Base-by-base conservation (phyloP, 2,113 vertebrate species). In the Pterophyllum scalare region DNA sequence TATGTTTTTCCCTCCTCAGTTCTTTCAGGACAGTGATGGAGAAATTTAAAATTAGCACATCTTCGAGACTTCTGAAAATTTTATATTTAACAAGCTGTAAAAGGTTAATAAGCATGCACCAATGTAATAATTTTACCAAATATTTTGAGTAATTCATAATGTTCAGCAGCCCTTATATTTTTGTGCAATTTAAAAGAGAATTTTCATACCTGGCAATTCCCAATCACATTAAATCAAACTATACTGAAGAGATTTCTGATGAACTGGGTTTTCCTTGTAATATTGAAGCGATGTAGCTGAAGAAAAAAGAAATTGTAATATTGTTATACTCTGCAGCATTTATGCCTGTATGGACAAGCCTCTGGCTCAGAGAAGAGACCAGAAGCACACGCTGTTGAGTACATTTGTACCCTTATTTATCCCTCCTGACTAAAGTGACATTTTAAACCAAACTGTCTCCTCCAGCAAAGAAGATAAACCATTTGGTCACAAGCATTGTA, bases 371-470 rank as follows among this genome's bases (percentile, higher is more conserved):
- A 14, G 60, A 75, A 77, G 35, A 90, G 60, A 81, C 81, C 0
- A 84, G 67, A 79, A 56, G 38, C 62, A 78, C 65, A 77, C 60
- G 24, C 72, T 77, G 28, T 58, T 59, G n/a, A 86, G 43, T 64
- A 64, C 61, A 77, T 82, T 67, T 72, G 13, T 58, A 67, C 61
- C 28, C 56, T 38, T 43, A 40, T 81, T 82, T 81, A 52, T 61
- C 64, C 28, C 65, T 74, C 56, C 59, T 88, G 83, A 86, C 81
- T 67, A 87, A 83, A 84, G 84, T 88, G 84, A 82, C 86, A 90
- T 79, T 87, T 90, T 75, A 89, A 80, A 86, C 65, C 78, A 86
- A 91, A 91, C 77, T n/a, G 70, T 90, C 83, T 88, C 79, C 89
- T 80, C 31, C 49, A 75, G 89, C 79, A 64, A 84, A 64, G 49